phyloP scores from a whole-genome alignment of 2,113 vertebrate genomes.

The Xenopus laevis region DNA sequence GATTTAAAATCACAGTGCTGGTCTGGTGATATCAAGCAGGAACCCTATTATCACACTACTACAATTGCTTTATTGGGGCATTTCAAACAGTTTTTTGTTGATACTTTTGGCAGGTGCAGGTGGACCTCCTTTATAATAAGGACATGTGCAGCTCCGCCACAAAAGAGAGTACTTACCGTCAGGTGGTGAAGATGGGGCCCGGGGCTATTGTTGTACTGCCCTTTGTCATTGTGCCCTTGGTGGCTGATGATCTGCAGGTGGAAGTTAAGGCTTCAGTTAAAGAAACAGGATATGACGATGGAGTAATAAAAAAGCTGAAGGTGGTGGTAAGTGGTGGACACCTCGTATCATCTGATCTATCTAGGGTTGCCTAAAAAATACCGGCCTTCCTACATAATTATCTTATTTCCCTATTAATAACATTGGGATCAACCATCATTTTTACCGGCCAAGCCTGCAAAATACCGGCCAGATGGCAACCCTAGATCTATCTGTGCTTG shows the following conservation, averaged over 20 bases:
- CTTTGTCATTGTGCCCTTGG: slow-evolving; percentile 76
- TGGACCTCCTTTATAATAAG: slow-evolving; percentile 68
- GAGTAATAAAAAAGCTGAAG: slow-evolving; percentile 70
- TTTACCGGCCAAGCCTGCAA: too few relatives aligned
- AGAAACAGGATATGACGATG: slow-evolving; percentile 55
- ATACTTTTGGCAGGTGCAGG: slow-evolving; percentile 61
- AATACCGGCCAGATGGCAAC: too few relatives aligned
- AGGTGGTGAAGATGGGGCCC: slow-evolving; percentile 47
- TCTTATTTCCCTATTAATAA: too few relatives aligned
- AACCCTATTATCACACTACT: too few relatives aligned
- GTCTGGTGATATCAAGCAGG: too few relatives aligned
- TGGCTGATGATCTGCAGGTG: slow-evolving; percentile 57
- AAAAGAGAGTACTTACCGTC: slow-evolving; percentile 51
- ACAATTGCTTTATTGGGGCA: too few relatives aligned
- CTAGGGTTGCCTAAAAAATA: too few relatives aligned
- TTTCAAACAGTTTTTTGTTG: too few relatives aligned
- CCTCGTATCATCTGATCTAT: too few relatives aligned
- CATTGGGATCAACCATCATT: too few relatives aligned
- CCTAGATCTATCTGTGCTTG: too few relatives aligned
- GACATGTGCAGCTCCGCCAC: slow-evolving; percentile 79
- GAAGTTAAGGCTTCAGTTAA: slow-evolving; percentile 76
- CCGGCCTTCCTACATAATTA: too few relatives aligned
- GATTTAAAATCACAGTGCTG: neutral
- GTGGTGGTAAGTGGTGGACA: slow-evolving; percentile 77
- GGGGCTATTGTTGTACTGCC: slow-evolving; percentile 60